These are phyloP conservation scores for Mystacornis crossleyi DNA, from an alignment of 2,113 vertebrate species.

Conservation along the genomic window DNA sequence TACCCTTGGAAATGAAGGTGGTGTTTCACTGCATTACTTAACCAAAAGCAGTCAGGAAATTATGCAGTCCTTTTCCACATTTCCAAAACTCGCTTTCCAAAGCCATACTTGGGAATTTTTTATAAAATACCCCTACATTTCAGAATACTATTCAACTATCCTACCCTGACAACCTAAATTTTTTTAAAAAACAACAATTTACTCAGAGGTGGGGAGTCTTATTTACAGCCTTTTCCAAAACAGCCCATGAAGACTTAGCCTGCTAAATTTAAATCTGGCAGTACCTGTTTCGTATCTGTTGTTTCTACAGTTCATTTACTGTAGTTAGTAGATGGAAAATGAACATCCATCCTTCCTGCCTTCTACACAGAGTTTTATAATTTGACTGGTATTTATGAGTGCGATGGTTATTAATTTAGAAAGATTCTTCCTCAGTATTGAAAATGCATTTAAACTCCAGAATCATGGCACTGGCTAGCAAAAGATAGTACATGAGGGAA, in stretches of 20 bases:
- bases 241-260: not conserved
- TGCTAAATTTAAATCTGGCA: not conserved
- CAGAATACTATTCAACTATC: not conserved
- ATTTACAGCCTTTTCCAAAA: not conserved
- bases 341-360: not conserved
- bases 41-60: not conserved
- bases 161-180: not conserved
- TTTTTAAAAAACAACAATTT: not conserved
- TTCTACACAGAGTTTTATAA: not conserved
- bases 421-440: not conserved
- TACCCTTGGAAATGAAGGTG: not conserved
- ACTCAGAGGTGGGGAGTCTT: not conserved
- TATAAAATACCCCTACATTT: not conserved
- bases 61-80: not conserved
- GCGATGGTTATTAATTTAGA: not conserved
- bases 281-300: not conserved
- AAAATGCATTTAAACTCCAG: not conserved
- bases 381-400: not conserved
- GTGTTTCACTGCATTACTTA: not conserved
- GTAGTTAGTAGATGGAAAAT: not conserved
- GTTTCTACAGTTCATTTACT: not conserved
- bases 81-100: not conserved
- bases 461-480: not conserved
- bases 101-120: fast-evolving
- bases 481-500: not conserved